A percentile compares a stretch with the other conserved stretches of the same genome.
Conservation (phyloP, 2,797 vertebrate species). For the Carcharodon carcharias region DNA sequence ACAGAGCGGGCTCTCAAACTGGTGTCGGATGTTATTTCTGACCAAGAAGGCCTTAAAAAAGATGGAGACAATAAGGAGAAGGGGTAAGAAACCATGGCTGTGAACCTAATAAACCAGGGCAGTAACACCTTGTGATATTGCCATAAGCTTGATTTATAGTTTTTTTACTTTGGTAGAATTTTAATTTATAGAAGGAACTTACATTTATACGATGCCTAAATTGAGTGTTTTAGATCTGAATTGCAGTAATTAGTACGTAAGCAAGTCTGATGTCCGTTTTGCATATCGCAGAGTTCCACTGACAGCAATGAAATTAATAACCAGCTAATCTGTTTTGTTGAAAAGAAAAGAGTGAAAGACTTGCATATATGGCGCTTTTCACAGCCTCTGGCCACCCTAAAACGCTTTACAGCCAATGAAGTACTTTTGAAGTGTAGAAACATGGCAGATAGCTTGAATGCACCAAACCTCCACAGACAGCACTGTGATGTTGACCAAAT, state of each 20-base stretch:
- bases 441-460: no score
- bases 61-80: background rate
- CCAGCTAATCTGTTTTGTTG: background rate
- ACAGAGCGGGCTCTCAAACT: constrained; percentile 68
- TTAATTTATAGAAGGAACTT: background rate
- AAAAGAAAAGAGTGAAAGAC: background rate
- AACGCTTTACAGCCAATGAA: background rate
- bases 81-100: constrained; percentile 40
- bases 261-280: background rate
- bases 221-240: background rate
- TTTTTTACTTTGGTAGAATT: background rate
- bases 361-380: background rate
- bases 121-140: background rate
- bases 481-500: background rate
- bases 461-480: background rate
- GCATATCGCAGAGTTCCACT: background rate
- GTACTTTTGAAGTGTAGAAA: background rate
- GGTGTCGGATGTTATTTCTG: constrained; percentile 67
- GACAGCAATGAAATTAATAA: background rate
- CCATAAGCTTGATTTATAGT: background rate
- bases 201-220: background rate
- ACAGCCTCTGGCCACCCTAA: background rate
- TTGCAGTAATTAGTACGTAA: background rate
- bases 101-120: background rate
- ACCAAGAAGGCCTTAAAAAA: constrained; percentile 48